Base-by-base conservation (phyloP, 2,113 vertebrate genomes). In the Bagarius yarrelli region DNA sequence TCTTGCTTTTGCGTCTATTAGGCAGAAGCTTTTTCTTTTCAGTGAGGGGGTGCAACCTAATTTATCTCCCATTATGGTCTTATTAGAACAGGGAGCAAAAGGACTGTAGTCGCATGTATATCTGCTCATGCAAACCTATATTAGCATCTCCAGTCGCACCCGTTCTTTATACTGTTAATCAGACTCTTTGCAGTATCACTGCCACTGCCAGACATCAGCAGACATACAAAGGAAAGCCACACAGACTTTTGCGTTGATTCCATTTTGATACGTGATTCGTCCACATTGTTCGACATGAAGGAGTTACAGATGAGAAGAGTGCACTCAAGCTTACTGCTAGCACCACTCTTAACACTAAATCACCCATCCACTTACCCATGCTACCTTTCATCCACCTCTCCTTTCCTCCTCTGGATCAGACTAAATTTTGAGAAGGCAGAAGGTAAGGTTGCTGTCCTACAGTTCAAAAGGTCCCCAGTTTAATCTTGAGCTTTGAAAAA, bases 31-130 rank as follows among this genome's bases (percentile, higher is more conserved):
- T 71, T 80, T 60, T 79, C 74, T 74, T 36, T 84, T 59, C 59
- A 77, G 25, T 32, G 36, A 40, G 60, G 75, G 76, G 76, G 76
- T 64, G 76, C 76, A 78, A 78, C 76, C 76, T 78, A 59, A 78
- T 78, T 78, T 78, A 78, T 52, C 76, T 78, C 40, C 52, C 59
- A 77, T 63, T 77, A 63, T 78, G 59, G 40, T 59, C 76, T 78
- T 16, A 78, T 78, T 78, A 78, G 76, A 78, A 64, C 15, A 61
- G 55, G 50, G 14, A 75, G 74, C 27, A 76, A 36, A 44, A 64
- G 60, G 59, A 52, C 16, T 40, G 19, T 64, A 60, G 30, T 52
- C 60, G 44, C 15, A 59, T 8, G 15, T 59, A 34, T 25, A 63
- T 27, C 12, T 44, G 15, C n/a, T 40, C 34, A 61, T 55, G 23